A percentile compares a stretch with the other conserved stretches of the same genome.
These are phyloP conservation scores for Unio delphinus DNA, from an alignment of 2,888 invertebrate species.

Conservation along the genomic window DNA sequence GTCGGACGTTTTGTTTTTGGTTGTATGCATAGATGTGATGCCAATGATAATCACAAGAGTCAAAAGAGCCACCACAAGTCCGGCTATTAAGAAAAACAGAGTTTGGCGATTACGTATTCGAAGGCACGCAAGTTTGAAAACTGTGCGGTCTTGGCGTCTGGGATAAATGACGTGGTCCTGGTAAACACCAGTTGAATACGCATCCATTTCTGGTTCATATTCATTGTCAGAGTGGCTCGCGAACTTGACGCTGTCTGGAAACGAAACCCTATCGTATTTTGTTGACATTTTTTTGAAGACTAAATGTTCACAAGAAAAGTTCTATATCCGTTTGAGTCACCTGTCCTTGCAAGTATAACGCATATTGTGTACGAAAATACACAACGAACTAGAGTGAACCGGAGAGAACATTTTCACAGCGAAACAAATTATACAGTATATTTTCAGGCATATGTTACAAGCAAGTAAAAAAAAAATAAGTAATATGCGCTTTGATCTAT, in stretches of 20 bases:
- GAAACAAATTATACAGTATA: too few relatives aligned
- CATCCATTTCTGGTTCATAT: conserved; percentile 8
- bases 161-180: too few relatives aligned
- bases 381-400: too few relatives aligned
- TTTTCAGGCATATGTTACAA: too few relatives aligned
- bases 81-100: conserved; percentile 18
- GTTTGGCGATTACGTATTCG: conserved; percentile 26
- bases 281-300: conserved; percentile 16
- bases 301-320: too few relatives aligned
- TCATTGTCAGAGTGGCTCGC: conserved; percentile 23
- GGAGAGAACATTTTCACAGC: too few relatives aligned
- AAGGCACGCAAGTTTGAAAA: conserved; percentile 32
- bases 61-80: conserved; percentile 17
- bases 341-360: too few relatives aligned
- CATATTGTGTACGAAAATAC: too few relatives aligned
- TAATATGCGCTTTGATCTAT: too few relatives aligned
- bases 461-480: too few relatives aligned
- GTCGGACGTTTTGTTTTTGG: neutral
- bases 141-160: neutral
- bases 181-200: conserved; percentile 24
- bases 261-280: conserved; percentile 33
- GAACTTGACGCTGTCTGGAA: conserved; percentile 36
- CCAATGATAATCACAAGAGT: conserved; percentile 24
- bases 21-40: conserved; percentile 1
- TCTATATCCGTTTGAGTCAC: too few relatives aligned